phyloP scores from a whole-genome alignment of 37 sponge, comb jelly and placozoan genomes.

The Agelas oroides region DNA sequence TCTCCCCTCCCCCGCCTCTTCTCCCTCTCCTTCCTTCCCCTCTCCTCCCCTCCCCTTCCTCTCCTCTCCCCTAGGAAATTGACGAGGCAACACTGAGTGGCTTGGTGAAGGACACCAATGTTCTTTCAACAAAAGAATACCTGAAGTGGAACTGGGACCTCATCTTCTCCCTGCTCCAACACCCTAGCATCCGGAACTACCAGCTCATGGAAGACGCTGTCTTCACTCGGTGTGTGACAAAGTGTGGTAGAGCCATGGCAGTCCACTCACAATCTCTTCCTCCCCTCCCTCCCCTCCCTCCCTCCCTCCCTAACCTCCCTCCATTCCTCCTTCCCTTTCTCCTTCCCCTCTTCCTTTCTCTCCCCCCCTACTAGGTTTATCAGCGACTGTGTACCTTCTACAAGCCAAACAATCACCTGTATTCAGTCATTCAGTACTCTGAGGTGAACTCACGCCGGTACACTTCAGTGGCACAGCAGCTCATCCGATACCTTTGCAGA shows the following conservation, averaged over 20 bases:
- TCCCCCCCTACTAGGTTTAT: slow-evolving; percentile 56
- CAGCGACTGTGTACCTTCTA: slow-evolving; percentile 76
- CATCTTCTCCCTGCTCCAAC: slow-evolving; percentile 41
- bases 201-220: slow-evolving; percentile 33
- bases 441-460: slow-evolving; percentile 44
- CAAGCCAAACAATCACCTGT: slow-evolving; percentile 73
- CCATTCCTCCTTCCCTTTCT: too few species aligned
- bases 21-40: not conserved
- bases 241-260: not conserved
- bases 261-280: too few species aligned
- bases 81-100: slow-evolving; percentile 52
- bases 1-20: not conserved
- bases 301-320: not conserved
- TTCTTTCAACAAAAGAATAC: slow-evolving; percentile 60
- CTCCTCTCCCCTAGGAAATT: slow-evolving; percentile 27
- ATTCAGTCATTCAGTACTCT: slow-evolving; percentile 53
- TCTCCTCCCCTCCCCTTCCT: too few species aligned
- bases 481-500: slow-evolving; percentile 39
- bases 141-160: slow-evolving; percentile 69
- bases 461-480: slow-evolving; percentile 71
- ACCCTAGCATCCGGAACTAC: slow-evolving; percentile 31
- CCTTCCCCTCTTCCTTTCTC: not conserved
- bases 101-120: slow-evolving; percentile 56
- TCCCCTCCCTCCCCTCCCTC: not conserved
- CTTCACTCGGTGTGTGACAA: slow-evolving; percentile 3